Percentiles rank a stretch among this genome's conserved stretches.
phyloP scores from a whole-genome alignment of 2,888 invertebrate genomes.

The Yponomeuta evonymella region DNA sequence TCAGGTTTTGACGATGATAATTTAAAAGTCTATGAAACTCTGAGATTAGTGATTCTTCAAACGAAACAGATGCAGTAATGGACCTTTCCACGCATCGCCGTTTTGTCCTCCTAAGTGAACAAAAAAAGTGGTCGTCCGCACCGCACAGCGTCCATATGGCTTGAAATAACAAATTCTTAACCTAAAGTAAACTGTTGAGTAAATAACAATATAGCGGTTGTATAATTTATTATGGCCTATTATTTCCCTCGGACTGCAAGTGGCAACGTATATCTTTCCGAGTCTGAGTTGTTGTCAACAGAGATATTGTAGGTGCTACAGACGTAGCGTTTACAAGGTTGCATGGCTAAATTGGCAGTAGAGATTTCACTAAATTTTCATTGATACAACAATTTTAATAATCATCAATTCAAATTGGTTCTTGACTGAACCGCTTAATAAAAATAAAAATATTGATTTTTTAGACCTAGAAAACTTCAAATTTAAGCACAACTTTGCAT shows the following conservation, averaged over 20 bases:
- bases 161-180: slow-evolving; percentile 72
- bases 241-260: neutral
- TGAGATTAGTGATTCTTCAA: too few relatives aligned
- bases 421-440: too few relatives aligned
- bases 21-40: too few relatives aligned
- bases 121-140: slow-evolving; percentile 46
- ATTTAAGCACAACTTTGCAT: too few relatives aligned
- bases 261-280: neutral
- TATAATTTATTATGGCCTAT: neutral
- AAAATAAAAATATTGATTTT: too few relatives aligned
- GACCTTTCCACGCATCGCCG: neutral
- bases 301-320: neutral
- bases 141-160: slow-evolving; percentile 68
- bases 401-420: too few relatives aligned
- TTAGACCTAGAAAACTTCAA: too few relatives aligned
- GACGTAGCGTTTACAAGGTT: too few relatives aligned
- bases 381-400: too few relatives aligned
- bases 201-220: slow-evolving; percentile 1
- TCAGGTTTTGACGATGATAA: too few relatives aligned
- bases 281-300: neutral
- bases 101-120: neutral
- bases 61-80: neutral
- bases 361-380: too few relatives aligned
- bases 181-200: slow-evolving; percentile 57
- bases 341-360: too few relatives aligned